Percentiles rank a stretch among this genome's conserved stretches.
These are phyloP conservation scores for Diabrotica undecimpunctata DNA, from an alignment of 1,140 invertebrate genomes.

Conservation along the genomic window DNA sequence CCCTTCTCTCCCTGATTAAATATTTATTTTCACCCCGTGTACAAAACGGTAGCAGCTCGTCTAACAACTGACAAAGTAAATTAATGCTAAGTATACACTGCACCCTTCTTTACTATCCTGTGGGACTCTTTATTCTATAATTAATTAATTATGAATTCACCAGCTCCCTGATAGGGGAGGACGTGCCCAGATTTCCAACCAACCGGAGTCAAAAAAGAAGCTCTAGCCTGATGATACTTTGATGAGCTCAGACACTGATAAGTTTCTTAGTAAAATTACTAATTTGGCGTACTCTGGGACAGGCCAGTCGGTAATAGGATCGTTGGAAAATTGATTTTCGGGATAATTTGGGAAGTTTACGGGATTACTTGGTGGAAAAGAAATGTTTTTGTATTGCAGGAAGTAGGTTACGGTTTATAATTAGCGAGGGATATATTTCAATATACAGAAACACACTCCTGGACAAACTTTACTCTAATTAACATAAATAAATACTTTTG, in stretches of 20 bases:
- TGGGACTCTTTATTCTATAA: conserved; percentile 17
- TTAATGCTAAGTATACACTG: conserved; percentile 12
- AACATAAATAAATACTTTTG: no score
- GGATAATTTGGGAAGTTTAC: no score
- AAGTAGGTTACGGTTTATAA: no score
- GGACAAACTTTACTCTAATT: no score
- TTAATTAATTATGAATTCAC: conserved; percentile 20
- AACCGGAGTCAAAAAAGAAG: not conserved
- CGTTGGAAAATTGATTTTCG: no score
- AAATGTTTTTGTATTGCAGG: no score
- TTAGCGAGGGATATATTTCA: no score
- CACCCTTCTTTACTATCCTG: conserved; percentile 10
- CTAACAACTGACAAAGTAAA: not conserved
- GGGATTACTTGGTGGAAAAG: no score
- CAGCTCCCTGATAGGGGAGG: conserved; percentile 4
- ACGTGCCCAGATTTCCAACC: conserved; percentile 10
- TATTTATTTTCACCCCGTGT: not conserved
- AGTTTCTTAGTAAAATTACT: not conserved
- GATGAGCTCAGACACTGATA: not conserved
- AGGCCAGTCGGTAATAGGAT: not conserved
- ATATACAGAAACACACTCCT: no score
- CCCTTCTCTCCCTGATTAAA: no score
- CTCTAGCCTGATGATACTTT: not conserved
- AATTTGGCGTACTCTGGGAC: not conserved
- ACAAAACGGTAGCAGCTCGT: not conserved